Conservation (phyloP, 1,140 invertebrate genomes). For the Calliphora vicina region DNA sequence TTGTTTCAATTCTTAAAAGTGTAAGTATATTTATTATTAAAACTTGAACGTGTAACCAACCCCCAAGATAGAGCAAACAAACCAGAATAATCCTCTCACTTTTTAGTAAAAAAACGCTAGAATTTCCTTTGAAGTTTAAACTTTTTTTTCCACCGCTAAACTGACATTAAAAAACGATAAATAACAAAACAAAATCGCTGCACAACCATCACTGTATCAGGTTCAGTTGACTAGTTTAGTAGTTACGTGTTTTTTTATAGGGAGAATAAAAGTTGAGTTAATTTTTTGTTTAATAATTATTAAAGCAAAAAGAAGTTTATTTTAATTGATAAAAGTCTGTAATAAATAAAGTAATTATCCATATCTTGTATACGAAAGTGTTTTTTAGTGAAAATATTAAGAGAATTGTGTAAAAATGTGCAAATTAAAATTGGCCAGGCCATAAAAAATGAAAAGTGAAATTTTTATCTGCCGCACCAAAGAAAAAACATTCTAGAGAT, state of each 20-base stretch:
- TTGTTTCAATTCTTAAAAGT: too few relatives aligned
- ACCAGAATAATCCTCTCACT: too few relatives aligned
- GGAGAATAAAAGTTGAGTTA: neutral
- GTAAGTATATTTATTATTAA: too few relatives aligned
- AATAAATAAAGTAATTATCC: neutral
- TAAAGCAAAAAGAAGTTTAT: neutral
- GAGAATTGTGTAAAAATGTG: neutral
- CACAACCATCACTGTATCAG: too few relatives aligned
- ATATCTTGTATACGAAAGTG: neutral
- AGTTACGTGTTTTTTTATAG: neutral
- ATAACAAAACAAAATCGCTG: too few relatives aligned
- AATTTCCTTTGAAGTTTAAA: too few relatives aligned
- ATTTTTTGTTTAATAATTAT: neutral
- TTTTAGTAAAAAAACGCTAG: too few relatives aligned
- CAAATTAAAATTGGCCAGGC: neutral
- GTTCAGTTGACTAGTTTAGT: neutral
- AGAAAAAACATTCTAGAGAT: slow-evolving; percentile 27
- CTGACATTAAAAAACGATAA: too few relatives aligned
- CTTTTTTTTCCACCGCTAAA: too few relatives aligned
- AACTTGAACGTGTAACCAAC: too few relatives aligned
- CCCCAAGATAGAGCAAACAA: too few relatives aligned
- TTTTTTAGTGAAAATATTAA: neutral
- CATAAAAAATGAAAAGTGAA: slow-evolving; percentile 25
- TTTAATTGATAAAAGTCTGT: neutral
- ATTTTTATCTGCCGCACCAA: slow-evolving; percentile 18